Conservation (phyloP, 2,888 invertebrate genomes). For the Brachypalpus laphriformis region DNA sequence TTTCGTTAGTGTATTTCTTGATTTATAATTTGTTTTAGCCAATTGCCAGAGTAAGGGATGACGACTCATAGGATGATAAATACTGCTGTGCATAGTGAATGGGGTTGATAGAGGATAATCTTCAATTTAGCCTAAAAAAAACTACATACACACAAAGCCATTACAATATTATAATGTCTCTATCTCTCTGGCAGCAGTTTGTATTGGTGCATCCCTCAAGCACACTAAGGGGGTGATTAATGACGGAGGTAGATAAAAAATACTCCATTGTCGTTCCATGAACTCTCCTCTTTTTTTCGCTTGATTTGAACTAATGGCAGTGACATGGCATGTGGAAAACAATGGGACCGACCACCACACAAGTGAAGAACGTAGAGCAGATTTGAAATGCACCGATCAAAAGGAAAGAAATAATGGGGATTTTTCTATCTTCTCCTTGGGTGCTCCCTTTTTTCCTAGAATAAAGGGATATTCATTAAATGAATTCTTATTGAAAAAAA, state of each 20-base stretch:
- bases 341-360: conserved; percentile 43
- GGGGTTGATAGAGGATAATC: conserved; percentile 54
- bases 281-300: conserved; percentile 36
- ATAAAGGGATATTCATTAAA: conserved; percentile 43
- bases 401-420: background rate
- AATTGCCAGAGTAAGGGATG: conserved; percentile 22
- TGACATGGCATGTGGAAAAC: conserved; percentile 63
- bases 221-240: conserved; percentile 45
- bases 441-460: conserved; percentile 5
- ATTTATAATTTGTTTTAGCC: conserved; percentile 66
- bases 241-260: background rate
- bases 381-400: conserved; percentile 12
- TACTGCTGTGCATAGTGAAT: conserved; percentile 7
- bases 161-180: conserved; percentile 41
- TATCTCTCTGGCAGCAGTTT: background rate
- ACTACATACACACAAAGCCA: background rate
- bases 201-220: conserved; percentile 1
- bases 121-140: conserved; percentile 49
- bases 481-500: conserved; percentile 23
- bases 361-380: background rate
- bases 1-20: conserved; percentile 44
- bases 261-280: background rate
- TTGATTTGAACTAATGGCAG: conserved; percentile 62
- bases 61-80: conserved; percentile 20
- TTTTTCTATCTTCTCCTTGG: background rate